Evolutionary conservation across 2,888 invertebrate species (phyloP).

Genomic region (Scaptomyza polygonia): DNA sequence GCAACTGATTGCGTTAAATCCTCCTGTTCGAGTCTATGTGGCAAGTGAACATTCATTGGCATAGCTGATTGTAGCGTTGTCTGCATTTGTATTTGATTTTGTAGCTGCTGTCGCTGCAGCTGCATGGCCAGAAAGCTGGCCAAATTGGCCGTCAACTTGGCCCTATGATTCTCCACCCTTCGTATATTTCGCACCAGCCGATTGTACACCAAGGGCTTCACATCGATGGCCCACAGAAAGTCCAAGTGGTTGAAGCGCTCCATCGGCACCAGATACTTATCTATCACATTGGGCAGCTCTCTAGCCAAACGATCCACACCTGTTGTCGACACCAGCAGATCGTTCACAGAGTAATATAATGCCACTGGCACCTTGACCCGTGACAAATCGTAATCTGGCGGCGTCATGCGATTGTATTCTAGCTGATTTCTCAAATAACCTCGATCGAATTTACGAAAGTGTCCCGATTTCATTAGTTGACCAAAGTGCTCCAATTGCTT

Average conservation of each 20-base stretch:
- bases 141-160: slow-evolving; percentile 72
- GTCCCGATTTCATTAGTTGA: slow-evolving; percentile 84
- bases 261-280: slow-evolving; percentile 86
- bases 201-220: slow-evolving; percentile 85
- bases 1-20: slow-evolving; percentile 20
- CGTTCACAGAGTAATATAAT: slow-evolving; percentile 86
- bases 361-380: slow-evolving; percentile 86
- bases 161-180: slow-evolving; percentile 82
- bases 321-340: slow-evolving; percentile 87
- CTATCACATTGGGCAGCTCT: slow-evolving; percentile 85
- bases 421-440: slow-evolving; percentile 84
- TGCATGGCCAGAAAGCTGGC: slow-evolving; percentile 71
- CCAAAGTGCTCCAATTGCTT: slow-evolving; percentile 84
- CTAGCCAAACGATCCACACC: slow-evolving; percentile 86
- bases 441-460: slow-evolving; percentile 85
- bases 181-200: slow-evolving; percentile 82
- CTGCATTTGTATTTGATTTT: slow-evolving; percentile 69
- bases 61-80: slow-evolving; percentile 41
- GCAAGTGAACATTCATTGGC: slow-evolving; percentile 62
- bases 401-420: slow-evolving; percentile 85
- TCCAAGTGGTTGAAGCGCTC: slow-evolving; percentile 86
- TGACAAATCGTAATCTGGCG: slow-evolving; percentile 86
- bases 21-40: slow-evolving; percentile 46
- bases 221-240: slow-evolving; percentile 86
- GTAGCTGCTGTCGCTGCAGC: slow-evolving; percentile 67